phyloP scores from a whole-genome alignment of 1,140 invertebrate genomes.

The Magallana angulata region DNA sequence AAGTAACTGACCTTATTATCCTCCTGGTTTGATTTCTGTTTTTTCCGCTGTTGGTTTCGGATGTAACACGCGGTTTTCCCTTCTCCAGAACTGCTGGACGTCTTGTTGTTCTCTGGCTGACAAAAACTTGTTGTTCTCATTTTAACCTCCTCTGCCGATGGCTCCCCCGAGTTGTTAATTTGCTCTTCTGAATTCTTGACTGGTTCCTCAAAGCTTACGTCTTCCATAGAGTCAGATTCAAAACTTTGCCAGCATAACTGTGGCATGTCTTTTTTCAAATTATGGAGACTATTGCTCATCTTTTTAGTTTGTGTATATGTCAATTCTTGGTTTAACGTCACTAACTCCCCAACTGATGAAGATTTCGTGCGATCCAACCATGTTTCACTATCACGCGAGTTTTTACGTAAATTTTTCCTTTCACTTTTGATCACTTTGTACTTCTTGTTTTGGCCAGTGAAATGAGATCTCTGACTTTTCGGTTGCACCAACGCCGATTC shows the following conservation, averaged over 20 bases:
- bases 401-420: conserved; percentile 18
- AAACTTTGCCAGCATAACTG: not conserved
- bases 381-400: not conserved
- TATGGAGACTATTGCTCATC: not conserved
- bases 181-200: not conserved
- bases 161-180: no score
- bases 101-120: not conserved
- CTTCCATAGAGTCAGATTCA: not conserved
- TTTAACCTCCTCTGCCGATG: not conserved
- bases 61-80: not conserved
- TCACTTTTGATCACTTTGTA: conserved; percentile 10
- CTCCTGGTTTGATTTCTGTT: not conserved
- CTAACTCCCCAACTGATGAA: not conserved
- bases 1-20: not conserved
- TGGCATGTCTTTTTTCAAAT: not conserved
- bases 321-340: not conserved
- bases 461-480: not conserved
- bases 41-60: not conserved
- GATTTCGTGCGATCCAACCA: not conserved
- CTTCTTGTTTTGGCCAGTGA: conserved; percentile 39
- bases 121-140: not conserved
- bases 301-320: not conserved
- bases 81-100: not conserved
- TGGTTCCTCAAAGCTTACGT: not conserved
- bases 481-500: not conserved